These are phyloP conservation scores for Proales similis DNA, from an alignment of 1,140 invertebrate species.

Conservation along the genomic window DNA sequence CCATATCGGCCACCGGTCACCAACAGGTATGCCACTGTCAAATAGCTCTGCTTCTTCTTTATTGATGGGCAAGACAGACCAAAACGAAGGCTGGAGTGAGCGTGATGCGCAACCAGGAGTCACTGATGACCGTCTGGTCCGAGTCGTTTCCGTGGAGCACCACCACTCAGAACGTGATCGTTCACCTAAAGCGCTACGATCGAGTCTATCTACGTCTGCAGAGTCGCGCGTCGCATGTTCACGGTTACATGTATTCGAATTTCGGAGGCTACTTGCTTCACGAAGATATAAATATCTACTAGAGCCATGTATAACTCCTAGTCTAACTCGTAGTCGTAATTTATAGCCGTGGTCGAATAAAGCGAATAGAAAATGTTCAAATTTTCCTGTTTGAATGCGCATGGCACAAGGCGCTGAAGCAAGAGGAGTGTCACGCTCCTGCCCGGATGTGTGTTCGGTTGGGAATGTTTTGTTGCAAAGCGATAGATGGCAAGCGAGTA, in stretches of 20 bases:
- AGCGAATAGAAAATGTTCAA: no score
- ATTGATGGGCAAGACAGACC: no score
- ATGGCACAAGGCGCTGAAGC: no score
- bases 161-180: slow-evolving; percentile 1
- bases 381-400: no score
- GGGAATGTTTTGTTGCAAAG: no score
- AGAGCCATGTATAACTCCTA: no score
- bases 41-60: background rate
- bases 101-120: slow-evolving; percentile 13
- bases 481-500: no score
- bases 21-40: slow-evolving; percentile 18
- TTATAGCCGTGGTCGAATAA: no score
- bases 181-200: background rate
- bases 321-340: no score
- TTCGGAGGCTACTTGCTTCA: slow-evolving; percentile 16
- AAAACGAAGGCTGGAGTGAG: slow-evolving; percentile 28
- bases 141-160: slow-evolving; percentile 33
- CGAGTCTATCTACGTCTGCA: slow-evolving; percentile 22
- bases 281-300: slow-evolving; percentile 27
- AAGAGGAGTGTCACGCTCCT: no score
- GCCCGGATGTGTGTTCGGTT: no score
- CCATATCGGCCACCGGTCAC: slow-evolving; percentile 19
- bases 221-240: slow-evolving; percentile 13
- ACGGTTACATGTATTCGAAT: slow-evolving; percentile 35
- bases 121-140: slow-evolving; percentile 35